Evolutionary conservation across 2,888 invertebrate genomes (phyloP).

Genomic region (Crocallis elinguaria): DNA sequence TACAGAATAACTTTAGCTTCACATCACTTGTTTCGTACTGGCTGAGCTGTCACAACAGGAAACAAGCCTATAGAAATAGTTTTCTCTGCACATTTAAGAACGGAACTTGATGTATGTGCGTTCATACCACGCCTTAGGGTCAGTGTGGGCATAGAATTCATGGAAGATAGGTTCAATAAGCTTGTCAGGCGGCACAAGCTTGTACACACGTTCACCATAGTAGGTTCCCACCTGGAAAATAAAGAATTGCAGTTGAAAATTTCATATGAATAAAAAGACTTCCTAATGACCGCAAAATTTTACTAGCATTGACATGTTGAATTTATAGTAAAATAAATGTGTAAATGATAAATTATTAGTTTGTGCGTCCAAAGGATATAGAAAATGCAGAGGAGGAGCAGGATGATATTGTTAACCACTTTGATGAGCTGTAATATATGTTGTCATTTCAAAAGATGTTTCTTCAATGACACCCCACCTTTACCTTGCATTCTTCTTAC

Average conservation of each 20-base stretch:
- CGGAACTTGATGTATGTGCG: slow-evolving; percentile 82
- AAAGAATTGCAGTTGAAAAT: slow-evolving; percentile 1
- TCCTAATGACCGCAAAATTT: background rate
- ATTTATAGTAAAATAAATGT: too few species aligned
- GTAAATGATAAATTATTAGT: too few species aligned
- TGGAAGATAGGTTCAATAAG: slow-evolving; percentile 86
- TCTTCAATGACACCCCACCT: too few species aligned
- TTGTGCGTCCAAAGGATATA: too few species aligned
- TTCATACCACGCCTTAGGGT: slow-evolving; percentile 77
- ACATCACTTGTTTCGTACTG: background rate
- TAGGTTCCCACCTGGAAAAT: slow-evolving; percentile 89
- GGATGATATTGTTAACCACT: too few species aligned
- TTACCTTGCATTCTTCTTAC: too few species aligned
- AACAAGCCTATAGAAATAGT: slow-evolving; percentile 1
- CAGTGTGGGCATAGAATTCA: slow-evolving; percentile 90
- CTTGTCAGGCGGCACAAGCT: slow-evolving; percentile 86
- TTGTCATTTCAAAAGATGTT: too few species aligned
- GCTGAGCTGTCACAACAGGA: slow-evolving; percentile 2
- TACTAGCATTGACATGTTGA: too few species aligned
- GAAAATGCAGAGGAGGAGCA: too few species aligned
- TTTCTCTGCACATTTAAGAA: slow-evolving; percentile 65
- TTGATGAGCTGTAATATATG: too few species aligned
- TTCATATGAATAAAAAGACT: background rate
- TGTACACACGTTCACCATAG: slow-evolving; percentile 93
- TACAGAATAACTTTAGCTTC: too few species aligned